phyloP scores from a whole-genome alignment of 1,140 invertebrate species.

The Eupristina koningsbergeri region DNA sequence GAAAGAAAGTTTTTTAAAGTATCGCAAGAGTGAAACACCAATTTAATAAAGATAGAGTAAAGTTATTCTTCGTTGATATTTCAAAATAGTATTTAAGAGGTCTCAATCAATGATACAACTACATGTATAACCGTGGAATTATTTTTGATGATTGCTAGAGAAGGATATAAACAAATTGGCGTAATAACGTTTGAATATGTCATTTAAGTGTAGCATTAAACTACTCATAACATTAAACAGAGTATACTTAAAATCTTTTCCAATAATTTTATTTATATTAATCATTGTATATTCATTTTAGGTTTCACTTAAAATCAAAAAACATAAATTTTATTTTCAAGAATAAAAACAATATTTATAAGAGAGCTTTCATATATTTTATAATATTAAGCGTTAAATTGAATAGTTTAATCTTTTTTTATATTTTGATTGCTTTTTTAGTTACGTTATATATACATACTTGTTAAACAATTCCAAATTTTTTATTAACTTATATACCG shows the following conservation, averaged over 20 bases:
- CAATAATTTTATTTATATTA: neutral
- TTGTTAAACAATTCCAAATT: neutral
- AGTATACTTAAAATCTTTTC: neutral
- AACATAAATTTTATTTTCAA: too few species aligned
- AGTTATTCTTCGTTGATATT: constrained; percentile 17
- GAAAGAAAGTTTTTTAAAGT: neutral
- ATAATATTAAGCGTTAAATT: too few species aligned
- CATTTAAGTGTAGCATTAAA: neutral
- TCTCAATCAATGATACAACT: neutral
- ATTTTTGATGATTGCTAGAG: constrained; percentile 10
- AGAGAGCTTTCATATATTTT: too few species aligned
- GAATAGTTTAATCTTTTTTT: too few species aligned
- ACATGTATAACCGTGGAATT: neutral
- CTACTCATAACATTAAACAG: constrained; percentile 7
- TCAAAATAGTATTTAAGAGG: neutral
- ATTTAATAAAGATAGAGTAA: neutral
- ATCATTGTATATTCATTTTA: neutral
- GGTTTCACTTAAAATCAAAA: too few species aligned
- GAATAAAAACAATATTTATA: too few species aligned
- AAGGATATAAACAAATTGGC: constrained; percentile 20
- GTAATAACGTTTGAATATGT: neutral
- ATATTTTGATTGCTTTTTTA: neutral
- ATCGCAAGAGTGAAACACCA: neutral
- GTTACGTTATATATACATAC: neutral
- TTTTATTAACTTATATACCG: neutral